Percentiles rank a stretch among this genome's conserved stretches.
These are phyloP conservation scores for Adoxophyes honmai DNA, from an alignment of 1,140 invertebrate genomes.

Conservation along the genomic window DNA sequence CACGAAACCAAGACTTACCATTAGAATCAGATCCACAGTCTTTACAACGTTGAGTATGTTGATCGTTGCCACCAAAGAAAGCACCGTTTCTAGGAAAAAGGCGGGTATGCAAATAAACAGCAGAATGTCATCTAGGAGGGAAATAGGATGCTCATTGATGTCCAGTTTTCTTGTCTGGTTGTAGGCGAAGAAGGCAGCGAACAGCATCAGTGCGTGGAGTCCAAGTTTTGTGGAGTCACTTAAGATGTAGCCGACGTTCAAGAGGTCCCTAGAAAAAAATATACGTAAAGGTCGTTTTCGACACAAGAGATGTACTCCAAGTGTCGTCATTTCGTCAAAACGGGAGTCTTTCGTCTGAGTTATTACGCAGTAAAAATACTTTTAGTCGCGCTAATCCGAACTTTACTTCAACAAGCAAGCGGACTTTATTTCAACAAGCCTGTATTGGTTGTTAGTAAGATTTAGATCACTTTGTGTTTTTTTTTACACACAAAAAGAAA, in stretches of 20 bases:
- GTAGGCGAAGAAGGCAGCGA: slow-evolving; percentile 78
- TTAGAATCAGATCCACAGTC: slow-evolving; percentile 74
- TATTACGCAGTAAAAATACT: no score
- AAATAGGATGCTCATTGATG: slow-evolving; percentile 81
- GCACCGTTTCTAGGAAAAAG: slow-evolving; percentile 83
- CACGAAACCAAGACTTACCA: slow-evolving; percentile 72
- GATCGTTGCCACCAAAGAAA: slow-evolving; percentile 81
- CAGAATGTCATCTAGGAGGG: slow-evolving; percentile 83
- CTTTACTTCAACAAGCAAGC: no score
- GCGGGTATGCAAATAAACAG: slow-evolving; percentile 85
- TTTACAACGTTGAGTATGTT: slow-evolving; percentile 73
- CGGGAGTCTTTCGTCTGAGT: no score
- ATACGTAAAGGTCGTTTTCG: no score
- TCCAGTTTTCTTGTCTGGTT: slow-evolving; percentile 80
- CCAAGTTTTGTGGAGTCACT: slow-evolving; percentile 70
- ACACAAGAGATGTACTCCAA: no score
- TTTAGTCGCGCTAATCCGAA: no score
- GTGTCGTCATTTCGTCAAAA: no score
- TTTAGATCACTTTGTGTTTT: no score
- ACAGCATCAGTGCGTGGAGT: slow-evolving; percentile 77
- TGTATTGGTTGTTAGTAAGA: no score
- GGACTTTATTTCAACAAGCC: no score
- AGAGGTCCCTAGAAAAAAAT: slow-evolving; percentile 54
- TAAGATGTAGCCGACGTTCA: slow-evolving; percentile 63
- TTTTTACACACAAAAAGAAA: no score